Evolutionary conservation across 2,888 invertebrate genomes (phyloP), one percentile per base, ranked within the genome.

Genomic region (Melieria crassipennis): DNA sequence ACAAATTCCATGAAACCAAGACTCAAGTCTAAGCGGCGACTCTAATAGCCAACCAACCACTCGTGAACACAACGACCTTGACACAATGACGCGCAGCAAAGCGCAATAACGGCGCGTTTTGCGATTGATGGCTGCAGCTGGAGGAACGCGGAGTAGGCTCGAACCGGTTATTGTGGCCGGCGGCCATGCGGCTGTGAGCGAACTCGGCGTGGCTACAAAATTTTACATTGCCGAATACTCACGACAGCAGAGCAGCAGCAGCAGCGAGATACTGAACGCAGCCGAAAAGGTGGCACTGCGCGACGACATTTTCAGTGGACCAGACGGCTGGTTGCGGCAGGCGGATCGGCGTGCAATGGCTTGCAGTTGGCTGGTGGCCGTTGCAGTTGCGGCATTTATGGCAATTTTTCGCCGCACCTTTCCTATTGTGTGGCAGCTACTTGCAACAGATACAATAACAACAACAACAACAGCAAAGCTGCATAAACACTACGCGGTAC

Each of bases 11-110:
- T 57, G 10, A 66, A 30, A 64, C 9, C 45, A 10, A 43, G 58
- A 30, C 16, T 13, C 52, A 67, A 30, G 30, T 30, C 30, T 30
- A 30, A 30, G 30, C 30, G 30, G 30, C 30, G 30, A 3, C 30
- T 30, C 30, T 30, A 30, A 30, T 30, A 3, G 30, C 30, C 30
- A 30, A 30, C 42, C 16, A 65, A 47, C 11, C 50, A 42, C 43
- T 56, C 43, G 30, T 48, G 10, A 4, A 58, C 62, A 50, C 60
- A 75, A 70, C 83, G 81, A 82, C 81, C 81, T 82, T 82, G 81
- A 83, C 81, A 82, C 81, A 82, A 83, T 82, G 82, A 80, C 79
- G 83, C 52, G 63, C n/a, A 64, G 45, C 55, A 65, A 30, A 43
- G 58, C 64, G 52, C 60, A 52, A 52, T 60, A 60, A 67, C 60